Evolutionary conservation across 2,113 vertebrate species (phyloP), one percentile per base, ranked within the genome.

Genomic region (Brienomyrus longianalis): DNA sequence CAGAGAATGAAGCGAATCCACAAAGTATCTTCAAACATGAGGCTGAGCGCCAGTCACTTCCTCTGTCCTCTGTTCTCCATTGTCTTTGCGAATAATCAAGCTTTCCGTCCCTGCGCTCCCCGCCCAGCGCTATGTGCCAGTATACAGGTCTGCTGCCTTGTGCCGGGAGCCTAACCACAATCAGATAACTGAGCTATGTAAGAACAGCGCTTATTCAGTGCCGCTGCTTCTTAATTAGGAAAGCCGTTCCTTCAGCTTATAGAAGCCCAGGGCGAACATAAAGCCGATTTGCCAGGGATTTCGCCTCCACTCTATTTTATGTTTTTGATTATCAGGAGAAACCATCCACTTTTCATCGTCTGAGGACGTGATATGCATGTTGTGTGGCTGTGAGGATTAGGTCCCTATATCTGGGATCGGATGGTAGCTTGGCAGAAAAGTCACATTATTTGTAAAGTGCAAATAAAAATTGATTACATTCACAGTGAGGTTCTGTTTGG

Each of bases 71-170:
- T 86, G 47, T 56, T 47, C 43, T 9, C 39, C 83, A 39, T 45
- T 88, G 87, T 59, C 51, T 88, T 62, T 13, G 6, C 56, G 62
- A 27, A 35, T 88, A 88, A 88, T 88, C 59, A 50, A 15, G 62
- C 43, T 88, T 80, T 70, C 88, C 47, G 45, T 39, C 47, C 19
- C 47, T 23, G 21, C 10, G 45, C 9, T 84, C 45, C 83, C 39
- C 83, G 45, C 83, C 83, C 83, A 84, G 83, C 45, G 5, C 39
- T 47, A 21, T 84, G 83, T 84, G 8, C 83, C 45, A 48, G 43
- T 45, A n/a, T 13, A 84, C n/a, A 19, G 45, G 10, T 43, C 74
- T 43, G 13, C 83, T 45, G 39, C 83, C 83, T 84, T 21, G 83
- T 27, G 43, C 21, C 21, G 39, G 21, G n/a, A 83, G 43, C 43